phyloP scores from a whole-genome alignment of 2,797 vertebrate genomes.

The Acrocephalus scirpaceus region DNA sequence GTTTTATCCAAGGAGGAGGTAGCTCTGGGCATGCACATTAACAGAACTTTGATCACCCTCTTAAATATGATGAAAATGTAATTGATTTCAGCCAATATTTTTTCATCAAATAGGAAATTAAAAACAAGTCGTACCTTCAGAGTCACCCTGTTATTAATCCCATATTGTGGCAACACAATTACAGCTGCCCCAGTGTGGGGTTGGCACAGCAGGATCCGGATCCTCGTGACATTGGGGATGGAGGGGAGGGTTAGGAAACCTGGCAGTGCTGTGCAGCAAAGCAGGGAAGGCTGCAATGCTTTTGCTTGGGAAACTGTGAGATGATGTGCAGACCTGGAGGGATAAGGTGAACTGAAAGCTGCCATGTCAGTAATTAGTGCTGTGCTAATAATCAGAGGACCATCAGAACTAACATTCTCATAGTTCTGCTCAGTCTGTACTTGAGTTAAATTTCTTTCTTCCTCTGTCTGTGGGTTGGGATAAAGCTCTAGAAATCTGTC shows the following conservation, averaged over 20 bases:
- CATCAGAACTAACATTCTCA: neutral
- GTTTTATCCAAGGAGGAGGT: neutral
- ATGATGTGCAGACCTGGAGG: neutral
- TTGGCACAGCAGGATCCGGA: neutral
- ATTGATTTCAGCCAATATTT: neutral
- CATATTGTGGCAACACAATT: constrained; percentile 53
- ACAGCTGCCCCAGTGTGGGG: neutral
- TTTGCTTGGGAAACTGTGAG: neutral
- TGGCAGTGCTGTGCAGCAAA: neutral
- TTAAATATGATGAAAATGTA: neutral
- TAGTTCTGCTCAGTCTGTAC: neutral
- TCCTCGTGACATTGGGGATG: rapidly evolving
- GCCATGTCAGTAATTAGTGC: neutral
- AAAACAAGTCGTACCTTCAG: neutral
- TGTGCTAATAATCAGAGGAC: neutral
- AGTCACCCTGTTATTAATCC: neutral
- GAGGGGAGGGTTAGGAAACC: neutral
- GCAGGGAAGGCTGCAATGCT: neutral
- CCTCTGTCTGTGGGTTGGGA: neutral
- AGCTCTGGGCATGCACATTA: neutral
- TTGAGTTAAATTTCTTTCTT: neutral
- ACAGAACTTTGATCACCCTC: neutral
- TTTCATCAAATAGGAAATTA: neutral
- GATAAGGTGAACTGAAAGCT: neutral
- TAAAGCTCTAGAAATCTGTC: neutral